Evolutionary conservation across 2,797 vertebrate species (phyloP), one percentile per base, ranked within the genome.

Genomic region (Pelodytes ibericus): DNA sequence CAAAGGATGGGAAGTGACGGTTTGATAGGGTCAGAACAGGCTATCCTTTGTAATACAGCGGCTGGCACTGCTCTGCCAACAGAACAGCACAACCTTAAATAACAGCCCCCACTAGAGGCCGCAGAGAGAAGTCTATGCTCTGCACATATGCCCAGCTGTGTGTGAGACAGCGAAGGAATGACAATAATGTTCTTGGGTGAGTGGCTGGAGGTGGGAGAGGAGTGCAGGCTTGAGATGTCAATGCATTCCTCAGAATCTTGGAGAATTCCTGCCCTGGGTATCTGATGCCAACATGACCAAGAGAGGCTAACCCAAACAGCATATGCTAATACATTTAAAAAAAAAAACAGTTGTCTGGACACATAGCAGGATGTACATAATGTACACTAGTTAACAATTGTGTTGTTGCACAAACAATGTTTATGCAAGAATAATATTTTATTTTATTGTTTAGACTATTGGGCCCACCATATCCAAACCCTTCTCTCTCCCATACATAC

Each of bases 31-130:
- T 76, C 76, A 79, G 64, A 47, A 79, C 76, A 79, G 16, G 25
- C 44, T 56, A 63, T 68, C 18, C 58, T 68, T 79, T 79, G 76
- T 79, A 41, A 36, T 18, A 9, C 69, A 72, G 75, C 69, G 69
- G 69, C 75, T 78, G 70, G 75, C 67, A 78, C 75, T 56, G 27
- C 27, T 66, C 62, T 66, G 69, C 68, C 61, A 66, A 36, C 69
- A 59, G 69, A 39, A 66, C 27, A 20, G 33, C 13, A 33, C 51
- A 29, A 36, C 16, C 39, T 67, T 39, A 56, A 53, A 57, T 27
- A 41, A 61, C 20, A 67, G 75, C 75, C 29, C 75, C 75, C 33
- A 30, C 75, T 72, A 79, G 63, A 72, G 76, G 70, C 18, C 11
- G 56, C 15, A 47, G 36, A 61, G 44, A 16, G 51, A 60, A 72